Conservation (phyloP, 2,797 vertebrate genomes). For the Peromyscus melanophrys region DNA sequence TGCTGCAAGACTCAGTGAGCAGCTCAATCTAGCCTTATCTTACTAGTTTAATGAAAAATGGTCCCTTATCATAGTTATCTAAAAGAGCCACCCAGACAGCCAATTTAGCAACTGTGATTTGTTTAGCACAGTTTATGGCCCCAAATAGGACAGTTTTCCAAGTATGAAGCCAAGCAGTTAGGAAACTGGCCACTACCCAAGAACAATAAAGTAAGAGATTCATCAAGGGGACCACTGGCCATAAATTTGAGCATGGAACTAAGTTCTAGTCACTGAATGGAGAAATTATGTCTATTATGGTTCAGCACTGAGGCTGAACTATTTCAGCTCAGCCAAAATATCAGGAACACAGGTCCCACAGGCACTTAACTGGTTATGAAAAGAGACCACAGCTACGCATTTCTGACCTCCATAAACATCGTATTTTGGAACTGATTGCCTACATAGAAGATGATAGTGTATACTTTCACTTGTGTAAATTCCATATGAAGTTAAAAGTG, state of each 20-base stretch:
- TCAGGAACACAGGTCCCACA: neutral
- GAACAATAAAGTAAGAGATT: neutral
- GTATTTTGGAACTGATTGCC: neutral
- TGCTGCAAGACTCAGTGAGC: neutral
- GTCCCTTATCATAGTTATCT: neutral
- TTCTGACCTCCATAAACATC: neutral
- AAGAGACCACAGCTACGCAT: neutral
- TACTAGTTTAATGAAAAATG: neutral
- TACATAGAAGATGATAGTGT: accelerated
- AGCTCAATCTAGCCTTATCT: neutral
- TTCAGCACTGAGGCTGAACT: neutral
- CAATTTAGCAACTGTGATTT: neutral
- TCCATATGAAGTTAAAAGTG: neutral
- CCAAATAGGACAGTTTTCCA: neutral
- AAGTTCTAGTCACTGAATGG: neutral
- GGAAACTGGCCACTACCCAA: neutral
- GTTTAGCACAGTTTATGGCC: neutral
- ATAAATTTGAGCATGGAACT: neutral
- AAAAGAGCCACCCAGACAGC: neutral
- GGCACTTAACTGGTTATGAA: neutral
- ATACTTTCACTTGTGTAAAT: neutral
- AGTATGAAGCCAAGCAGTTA: neutral
- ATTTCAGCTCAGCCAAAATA: neutral
- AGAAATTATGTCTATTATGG: neutral
- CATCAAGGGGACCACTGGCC: neutral